These are phyloP conservation scores for Glossophaga mutica DNA, from an alignment of 2,797 vertebrate genomes.

Conservation along the genomic window DNA sequence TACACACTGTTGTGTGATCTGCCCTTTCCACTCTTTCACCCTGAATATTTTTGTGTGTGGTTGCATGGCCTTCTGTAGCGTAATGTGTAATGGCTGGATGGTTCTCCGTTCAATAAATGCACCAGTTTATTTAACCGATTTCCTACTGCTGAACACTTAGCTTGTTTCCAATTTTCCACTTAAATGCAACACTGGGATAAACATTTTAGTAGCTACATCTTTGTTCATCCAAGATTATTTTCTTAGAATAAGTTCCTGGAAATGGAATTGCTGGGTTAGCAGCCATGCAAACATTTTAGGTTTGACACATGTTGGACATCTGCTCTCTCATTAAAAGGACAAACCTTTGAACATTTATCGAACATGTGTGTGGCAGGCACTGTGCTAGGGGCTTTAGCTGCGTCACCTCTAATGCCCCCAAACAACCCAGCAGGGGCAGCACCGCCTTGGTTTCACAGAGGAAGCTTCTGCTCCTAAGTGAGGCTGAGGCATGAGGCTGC, in stretches of 20 bases:
- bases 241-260: constrained; percentile 17
- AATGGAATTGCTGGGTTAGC: background rate
- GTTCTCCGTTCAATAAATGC: background rate
- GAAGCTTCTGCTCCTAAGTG: background rate
- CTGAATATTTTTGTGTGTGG: background rate
- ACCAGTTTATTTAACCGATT: constrained; percentile 39
- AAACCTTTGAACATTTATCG: background rate
- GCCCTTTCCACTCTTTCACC: background rate
- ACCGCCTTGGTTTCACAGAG: background rate
- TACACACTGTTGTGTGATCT: background rate
- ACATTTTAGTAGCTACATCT: constrained; percentile 2
- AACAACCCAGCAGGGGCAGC: background rate
- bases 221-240: background rate
- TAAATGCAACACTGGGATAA: constrained; percentile 19
- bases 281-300: background rate
- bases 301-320: background rate
- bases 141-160: background rate
- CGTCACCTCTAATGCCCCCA: background rate
- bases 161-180: constrained; percentile 44
- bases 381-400: too few species aligned
- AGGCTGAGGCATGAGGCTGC: background rate
- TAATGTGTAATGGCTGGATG: background rate
- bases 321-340: background rate
- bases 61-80: background rate
- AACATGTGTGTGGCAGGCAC: background rate